Evolutionary conservation across 2,797 vertebrate species (phyloP).

Genomic region (Fratercula arctica): DNA sequence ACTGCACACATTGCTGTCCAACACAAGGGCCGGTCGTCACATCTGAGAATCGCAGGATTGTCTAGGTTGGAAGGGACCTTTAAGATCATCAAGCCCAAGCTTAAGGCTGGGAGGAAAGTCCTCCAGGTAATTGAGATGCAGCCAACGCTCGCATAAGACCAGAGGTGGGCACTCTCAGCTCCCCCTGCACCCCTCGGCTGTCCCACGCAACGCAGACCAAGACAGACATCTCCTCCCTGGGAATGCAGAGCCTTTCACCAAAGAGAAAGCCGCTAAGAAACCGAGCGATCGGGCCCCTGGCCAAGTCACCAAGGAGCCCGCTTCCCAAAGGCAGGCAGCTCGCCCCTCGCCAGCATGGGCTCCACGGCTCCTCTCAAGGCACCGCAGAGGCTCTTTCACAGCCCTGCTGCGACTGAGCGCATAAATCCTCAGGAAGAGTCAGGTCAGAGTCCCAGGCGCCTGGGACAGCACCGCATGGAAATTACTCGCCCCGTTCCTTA

Average conservation of each 20-base stretch:
- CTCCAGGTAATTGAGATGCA: not conserved
- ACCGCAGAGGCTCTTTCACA: not conserved
- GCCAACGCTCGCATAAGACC: not conserved
- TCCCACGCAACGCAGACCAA: rapidly evolving
- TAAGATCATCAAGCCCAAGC: not conserved
- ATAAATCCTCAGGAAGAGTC: not conserved
- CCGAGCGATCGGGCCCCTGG: not conserved
- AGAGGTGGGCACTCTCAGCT: not conserved
- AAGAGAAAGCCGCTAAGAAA: not conserved
- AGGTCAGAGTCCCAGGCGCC: not conserved
- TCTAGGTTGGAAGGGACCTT: not conserved
- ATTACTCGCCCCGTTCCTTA: not conserved
- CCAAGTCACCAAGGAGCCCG: not conserved
- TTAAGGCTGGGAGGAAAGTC: not conserved
- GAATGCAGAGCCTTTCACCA: not conserved
- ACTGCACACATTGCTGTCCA: rapidly evolving
- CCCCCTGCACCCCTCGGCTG: not conserved
- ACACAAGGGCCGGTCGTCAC: rapidly evolving
- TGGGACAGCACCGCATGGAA: not conserved
- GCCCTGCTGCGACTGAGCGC: rapidly evolving
- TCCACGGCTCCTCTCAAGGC: not conserved
- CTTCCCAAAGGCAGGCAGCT: not conserved
- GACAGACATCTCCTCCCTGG: not conserved
- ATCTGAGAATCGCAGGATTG: not conserved
- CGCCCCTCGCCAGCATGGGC: not conserved